phyloP scores from a whole-genome alignment of 2,113 vertebrate genomes.

The Odontesthes bonariensis region DNA sequence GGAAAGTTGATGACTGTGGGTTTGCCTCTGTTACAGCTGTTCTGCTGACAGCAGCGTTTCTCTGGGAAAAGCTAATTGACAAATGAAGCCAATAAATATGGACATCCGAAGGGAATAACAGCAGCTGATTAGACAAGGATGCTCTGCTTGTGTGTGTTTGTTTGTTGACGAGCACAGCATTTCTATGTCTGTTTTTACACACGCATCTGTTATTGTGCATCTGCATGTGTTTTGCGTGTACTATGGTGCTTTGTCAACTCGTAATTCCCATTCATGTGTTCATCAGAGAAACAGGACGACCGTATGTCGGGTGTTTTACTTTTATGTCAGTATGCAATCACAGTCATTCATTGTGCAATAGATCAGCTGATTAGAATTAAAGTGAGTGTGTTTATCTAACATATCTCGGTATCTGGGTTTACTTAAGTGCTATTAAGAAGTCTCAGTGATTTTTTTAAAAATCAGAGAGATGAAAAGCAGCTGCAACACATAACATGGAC shows the following conservation, averaged over 20 bases:
- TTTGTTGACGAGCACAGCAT: neutral
- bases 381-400: constrained; percentile 28
- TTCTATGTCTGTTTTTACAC: neutral
- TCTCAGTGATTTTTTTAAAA: constrained; percentile 36
- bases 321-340: constrained; percentile 31
- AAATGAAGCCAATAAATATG: constrained; percentile 41
- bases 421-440: constrained; percentile 37
- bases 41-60: constrained; percentile 49
- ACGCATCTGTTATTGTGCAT: neutral
- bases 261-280: neutral
- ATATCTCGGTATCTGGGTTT: constrained; percentile 49
- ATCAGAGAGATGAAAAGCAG: constrained; percentile 37
- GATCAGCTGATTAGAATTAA: constrained; percentile 44
- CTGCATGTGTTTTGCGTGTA: neutral
- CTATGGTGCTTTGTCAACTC: neutral
- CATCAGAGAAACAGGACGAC: neutral
- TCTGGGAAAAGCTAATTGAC: constrained; percentile 63
- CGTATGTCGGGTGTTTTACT: neutral
- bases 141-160: constrained; percentile 14
- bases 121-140: constrained; percentile 41
- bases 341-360: constrained; percentile 5
- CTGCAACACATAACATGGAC: constrained; percentile 3
- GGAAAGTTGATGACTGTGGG: constrained; percentile 53
- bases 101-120: constrained; percentile 39
- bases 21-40: constrained; percentile 63